Base-by-base conservation (phyloP, 2,797 vertebrate species). In the Phyllotis vaccarum region DNA sequence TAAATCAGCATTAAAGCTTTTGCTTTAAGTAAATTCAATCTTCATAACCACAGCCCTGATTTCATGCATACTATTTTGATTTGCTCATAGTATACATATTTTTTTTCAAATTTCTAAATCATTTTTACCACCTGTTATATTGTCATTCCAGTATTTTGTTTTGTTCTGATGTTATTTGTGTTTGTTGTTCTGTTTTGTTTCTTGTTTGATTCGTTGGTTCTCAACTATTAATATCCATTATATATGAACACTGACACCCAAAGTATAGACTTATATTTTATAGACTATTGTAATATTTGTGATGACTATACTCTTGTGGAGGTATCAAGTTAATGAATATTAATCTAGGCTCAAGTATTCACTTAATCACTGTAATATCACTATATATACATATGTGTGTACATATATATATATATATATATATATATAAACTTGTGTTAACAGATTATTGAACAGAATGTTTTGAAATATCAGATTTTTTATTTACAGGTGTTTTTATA, bases 191-290 rank as follows among this genome's bases (percentile, higher is more conserved):
- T n/a, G 6, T n/a, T 5, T n/a, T 68, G 5, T 68, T n/a, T n/a
- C 8, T 6, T 68, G 34, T 13, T 72, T 72, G 19, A 5, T 64
- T 5, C 3, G 27, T 66, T 66, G 12, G 16, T 8, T 17, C 31
- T 40, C 62, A 85, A 3, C 3, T 19, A 78, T 37, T 21, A 3
- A 1, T 75, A 40, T 22, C 5, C 11, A 75, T 66, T 75, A 17
- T 31, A 3, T n/a, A 68, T 34, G 13, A 0, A 12, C 14, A 66
- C 11, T 31, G 29, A 9, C 21, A 75, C 6, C 9, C 43, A 0
- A 92, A 13, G 54, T 29, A 31, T 66, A 60, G 14, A 24, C 1
- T 12, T 13, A 64, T 76, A 17, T 54, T 72, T 70, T 79, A 49
- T 4, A 11, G 54, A 52, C 79, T 62, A 19, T 22, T 79, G 0